A percentile compares a stretch with the other conserved stretches of the same genome.
Conservation (phyloP, 2,113 vertebrate genomes). For the Chiloscyllium plagiosum region DNA sequence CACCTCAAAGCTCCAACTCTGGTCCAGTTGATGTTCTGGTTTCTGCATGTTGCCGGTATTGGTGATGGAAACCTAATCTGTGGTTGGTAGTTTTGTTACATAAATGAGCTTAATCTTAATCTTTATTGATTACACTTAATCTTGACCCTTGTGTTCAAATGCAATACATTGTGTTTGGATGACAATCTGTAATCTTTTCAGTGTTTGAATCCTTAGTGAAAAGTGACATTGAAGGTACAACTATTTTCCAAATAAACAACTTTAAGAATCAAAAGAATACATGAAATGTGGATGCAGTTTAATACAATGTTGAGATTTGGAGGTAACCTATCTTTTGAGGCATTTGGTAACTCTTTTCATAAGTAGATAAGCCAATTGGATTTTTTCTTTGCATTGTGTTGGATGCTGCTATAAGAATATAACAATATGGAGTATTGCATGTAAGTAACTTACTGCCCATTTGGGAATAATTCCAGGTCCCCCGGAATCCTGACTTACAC, state of each 20-base stretch:
- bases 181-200: not conserved
- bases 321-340: not conserved
- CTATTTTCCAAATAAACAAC: not conserved
- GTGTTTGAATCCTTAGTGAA: not conserved
- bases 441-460: not conserved
- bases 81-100: not conserved
- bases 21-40: not conserved
- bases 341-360: no score
- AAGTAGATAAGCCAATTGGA: not conserved
- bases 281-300: not conserved
- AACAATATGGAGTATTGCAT: not conserved
- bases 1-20: not conserved
- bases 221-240: not conserved
- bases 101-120: no score
- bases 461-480: slow-evolving; percentile 58
- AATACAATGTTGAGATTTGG: not conserved
- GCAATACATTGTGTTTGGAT: not conserved
- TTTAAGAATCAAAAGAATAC: not conserved
- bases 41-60: not conserved
- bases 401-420: not conserved
- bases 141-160: not conserved
- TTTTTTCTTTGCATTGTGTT: not conserved
- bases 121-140: not conserved
- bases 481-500: slow-evolving; percentile 70
- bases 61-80: not conserved